Evolutionary conservation across 2,888 invertebrate species (phyloP).

Genomic region (Icerya purchasi): DNA sequence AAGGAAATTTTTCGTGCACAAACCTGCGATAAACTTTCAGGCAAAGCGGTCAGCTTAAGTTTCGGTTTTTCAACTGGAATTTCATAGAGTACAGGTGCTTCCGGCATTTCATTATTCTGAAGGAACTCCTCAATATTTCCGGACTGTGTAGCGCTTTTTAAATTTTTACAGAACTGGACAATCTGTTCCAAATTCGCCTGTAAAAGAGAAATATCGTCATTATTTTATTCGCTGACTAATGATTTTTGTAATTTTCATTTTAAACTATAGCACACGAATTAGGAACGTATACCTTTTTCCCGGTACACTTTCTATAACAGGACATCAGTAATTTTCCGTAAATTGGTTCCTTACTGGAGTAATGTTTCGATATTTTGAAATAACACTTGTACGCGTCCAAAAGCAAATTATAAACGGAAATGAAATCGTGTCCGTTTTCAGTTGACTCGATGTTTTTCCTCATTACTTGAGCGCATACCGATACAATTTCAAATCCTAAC

Average conservation of each 20-base stretch:
- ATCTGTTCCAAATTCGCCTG: background rate
- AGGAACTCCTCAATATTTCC: background rate
- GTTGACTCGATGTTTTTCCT: slow-evolving; percentile 23
- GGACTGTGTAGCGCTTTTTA: background rate
- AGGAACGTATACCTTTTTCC: slow-evolving; percentile 15
- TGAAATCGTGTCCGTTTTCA: slow-evolving; percentile 5
- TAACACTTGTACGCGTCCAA: slow-evolving; percentile 14
- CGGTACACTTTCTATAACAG: slow-evolving; percentile 11
- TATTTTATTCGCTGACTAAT: too few species aligned
- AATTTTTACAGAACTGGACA: background rate
- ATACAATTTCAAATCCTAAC: slow-evolving; percentile 55
- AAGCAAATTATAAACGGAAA: slow-evolving; percentile 12
- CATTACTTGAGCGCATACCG: slow-evolving; percentile 45
- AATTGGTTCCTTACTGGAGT: slow-evolving; percentile 11
- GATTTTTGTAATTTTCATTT: too few species aligned
- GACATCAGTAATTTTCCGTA: slow-evolving; percentile 11
- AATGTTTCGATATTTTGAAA: slow-evolving; percentile 11
- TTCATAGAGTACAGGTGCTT: too few species aligned
- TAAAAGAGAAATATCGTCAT: background rate
- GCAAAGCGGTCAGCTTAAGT: too few species aligned
- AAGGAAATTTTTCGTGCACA: too few species aligned
- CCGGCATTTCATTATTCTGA: background rate
- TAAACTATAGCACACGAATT: too few species aligned
- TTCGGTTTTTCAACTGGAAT: too few species aligned
- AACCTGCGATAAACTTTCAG: too few species aligned